Base-by-base conservation (phyloP, 2,888 invertebrate species). In the Balanococcus diminutus region DNA sequence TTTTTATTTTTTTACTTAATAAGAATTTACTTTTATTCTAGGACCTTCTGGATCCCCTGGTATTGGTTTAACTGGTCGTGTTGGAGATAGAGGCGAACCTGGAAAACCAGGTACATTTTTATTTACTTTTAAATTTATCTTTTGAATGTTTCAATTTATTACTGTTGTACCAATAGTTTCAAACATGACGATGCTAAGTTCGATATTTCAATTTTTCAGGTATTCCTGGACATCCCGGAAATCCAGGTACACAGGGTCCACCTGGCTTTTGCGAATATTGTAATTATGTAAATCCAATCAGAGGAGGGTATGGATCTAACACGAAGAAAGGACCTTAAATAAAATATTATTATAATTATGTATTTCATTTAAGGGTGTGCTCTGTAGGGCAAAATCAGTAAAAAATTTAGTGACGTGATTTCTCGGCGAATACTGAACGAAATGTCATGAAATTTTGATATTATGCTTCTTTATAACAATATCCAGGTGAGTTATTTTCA, bases 11-110 rank as follows among this genome's bases (percentile, higher is more conserved):
- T n/a, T n/a, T n/a, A n/a, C n/a, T n/a, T n/a, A n/a, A n/a, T n/a
- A n/a, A n/a, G n/a, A n/a, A n/a, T n/a, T n/a, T n/a, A 1, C n/a
- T 4, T 31, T 16, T 28, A 16, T 67, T 88, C 72, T 89, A 90
- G 95, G 95, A 32, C 92, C 93, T n/a, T 91, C 93, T 9, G 96
- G 96, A 2, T 87, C 91, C 32, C 92, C 92, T 22, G 96, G 85
- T 16, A 32, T 75, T 46, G 85, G 85, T 39, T 79, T 75, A n/a
- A 79, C 85, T n/a, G 85, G 96, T n/a, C 91, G 94, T 89, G 91
- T 92, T 56, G 96, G 96, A 0, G 94, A 94, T 87, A 91, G 95
- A 89, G 96, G 96, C 9, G 94, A 94, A 88, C 90, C 93, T 5
- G 96, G 96, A 81, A 91, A 93, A 90, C 92, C 93, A 90, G 95